Evolutionary conservation across 2,888 invertebrate species (phyloP), one percentile per base, ranked within the genome.

Genomic region (Lithodes maja): DNA sequence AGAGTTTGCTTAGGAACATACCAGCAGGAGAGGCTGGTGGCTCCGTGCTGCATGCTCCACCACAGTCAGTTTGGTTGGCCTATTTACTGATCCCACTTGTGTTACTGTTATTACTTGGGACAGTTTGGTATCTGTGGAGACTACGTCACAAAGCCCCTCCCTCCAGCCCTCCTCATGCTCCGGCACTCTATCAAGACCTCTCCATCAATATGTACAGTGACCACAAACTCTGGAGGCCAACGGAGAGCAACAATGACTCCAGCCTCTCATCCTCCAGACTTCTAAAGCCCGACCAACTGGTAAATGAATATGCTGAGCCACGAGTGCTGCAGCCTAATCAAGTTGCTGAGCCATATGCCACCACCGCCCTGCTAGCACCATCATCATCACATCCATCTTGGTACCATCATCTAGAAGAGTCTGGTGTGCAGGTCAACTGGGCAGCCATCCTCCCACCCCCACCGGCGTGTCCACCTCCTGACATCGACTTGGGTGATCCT

Each of bases 261-360:
- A 88, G 82, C 53, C 74, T 87, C 50, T 90, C 90, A 2, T 90
- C 84, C 5, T 84, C 86, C 17, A 55, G 86, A 33, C 90, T 91
- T 50, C 81, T 91, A 12, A 80, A 69, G 2, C 81, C 88, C n/a
- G 87, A 91, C 54, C 90, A 90, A 15, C 87, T 87, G 55, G 85
- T 79, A 86, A 91, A 91, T 69, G 91, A 91, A 61, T 91, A 91
- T 69, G 91, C 91, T 0, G 91, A 91, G 85, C 91, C 91, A 7
- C 77, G 83, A 5, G 68, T 85, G 9, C 33, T 33, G 33, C 33
- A 33, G 33, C 5, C 68, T 55, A 89, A 68, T 17, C 61, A 85
- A 1, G 52, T 68, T 5, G 52, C 88, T 3, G 88, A 88, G 53
- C 88, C 88, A 3, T 88, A 88, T 52, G 88, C 88, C 78, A 88